A percentile compares a stretch with the other conserved stretches of the same genome.
Conservation (phyloP, 2,113 vertebrate species). For the Hylia prasina region DNA sequence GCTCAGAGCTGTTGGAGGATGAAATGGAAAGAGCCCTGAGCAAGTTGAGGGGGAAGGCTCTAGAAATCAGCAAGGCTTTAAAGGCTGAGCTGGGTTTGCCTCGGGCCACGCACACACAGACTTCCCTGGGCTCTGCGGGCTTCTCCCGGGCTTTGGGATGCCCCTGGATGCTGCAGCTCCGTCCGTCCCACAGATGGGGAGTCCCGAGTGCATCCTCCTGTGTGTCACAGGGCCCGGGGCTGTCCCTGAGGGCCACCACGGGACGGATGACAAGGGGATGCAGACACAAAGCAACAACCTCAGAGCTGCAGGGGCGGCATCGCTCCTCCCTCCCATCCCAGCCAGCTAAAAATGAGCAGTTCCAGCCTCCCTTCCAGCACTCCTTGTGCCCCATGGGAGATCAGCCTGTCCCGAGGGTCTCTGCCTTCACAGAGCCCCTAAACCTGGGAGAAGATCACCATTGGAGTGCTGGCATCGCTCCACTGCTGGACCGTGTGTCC, state of each 20-base stretch:
- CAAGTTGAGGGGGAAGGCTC: background rate
- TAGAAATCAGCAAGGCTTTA: background rate
- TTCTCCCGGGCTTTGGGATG: background rate
- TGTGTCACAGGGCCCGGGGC: rapidly evolving
- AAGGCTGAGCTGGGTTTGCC: background rate
- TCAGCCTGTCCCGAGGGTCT: background rate
- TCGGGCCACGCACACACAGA: background rate
- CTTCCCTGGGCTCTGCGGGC: background rate
- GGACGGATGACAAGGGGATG: background rate
- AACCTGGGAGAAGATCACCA: background rate
- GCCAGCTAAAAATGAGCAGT: background rate
- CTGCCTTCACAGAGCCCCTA: background rate
- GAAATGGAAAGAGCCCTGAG: background rate
- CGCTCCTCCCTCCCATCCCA: background rate
- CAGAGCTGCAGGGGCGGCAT: background rate
- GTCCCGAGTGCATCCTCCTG: background rate
- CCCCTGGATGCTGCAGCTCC: background rate
- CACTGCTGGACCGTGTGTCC: background rate
- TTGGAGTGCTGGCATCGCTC: background rate
- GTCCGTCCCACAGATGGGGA: background rate
- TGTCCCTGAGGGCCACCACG: background rate
- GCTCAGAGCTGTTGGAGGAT: background rate
- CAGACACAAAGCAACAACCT: background rate
- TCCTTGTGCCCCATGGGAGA: background rate
- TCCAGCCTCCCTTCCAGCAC: background rate